phyloP scores from a whole-genome alignment of 2,113 vertebrate genomes.

The Pluvianellus socialis region DNA sequence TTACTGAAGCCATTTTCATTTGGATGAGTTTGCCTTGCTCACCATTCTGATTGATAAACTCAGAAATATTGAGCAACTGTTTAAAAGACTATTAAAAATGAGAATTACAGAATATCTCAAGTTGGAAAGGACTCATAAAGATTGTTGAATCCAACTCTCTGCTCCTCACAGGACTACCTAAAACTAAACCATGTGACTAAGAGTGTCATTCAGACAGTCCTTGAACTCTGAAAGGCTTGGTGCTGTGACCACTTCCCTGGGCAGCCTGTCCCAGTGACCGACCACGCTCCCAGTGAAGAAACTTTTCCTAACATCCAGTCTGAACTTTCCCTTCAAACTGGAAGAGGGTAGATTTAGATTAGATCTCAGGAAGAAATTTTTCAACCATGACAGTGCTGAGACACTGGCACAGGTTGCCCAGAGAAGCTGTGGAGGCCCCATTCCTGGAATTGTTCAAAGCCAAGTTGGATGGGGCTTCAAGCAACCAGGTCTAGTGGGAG shows the following conservation, averaged over 20 bases:
- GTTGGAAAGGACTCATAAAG: not conserved
- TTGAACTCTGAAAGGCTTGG: not conserved
- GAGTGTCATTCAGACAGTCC: fast-evolving
- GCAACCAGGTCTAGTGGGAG: no score
- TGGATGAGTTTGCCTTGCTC: not conserved
- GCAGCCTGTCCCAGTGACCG: not conserved
- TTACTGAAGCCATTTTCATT: not conserved
- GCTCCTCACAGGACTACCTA: not conserved
- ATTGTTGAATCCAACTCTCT: not conserved
- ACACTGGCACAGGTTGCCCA: no score
- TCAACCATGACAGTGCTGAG: no score
- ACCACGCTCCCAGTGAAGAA: not conserved
- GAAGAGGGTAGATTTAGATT: no score
- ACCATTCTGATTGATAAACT: not conserved
- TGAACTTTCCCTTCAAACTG: not conserved
- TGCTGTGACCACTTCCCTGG: not conserved
- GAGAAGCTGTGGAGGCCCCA: no score
- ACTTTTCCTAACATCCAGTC: not conserved
- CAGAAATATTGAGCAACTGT: not conserved
- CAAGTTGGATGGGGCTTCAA: no score
- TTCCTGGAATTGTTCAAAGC: no score
- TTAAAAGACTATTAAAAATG: not conserved
- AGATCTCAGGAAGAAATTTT: no score
- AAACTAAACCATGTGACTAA: not conserved
- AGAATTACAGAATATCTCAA: not conserved